Evolutionary conservation across 2,888 invertebrate species (phyloP), one percentile per base, ranked within the genome.

Genomic region (Magallana nippona): DNA sequence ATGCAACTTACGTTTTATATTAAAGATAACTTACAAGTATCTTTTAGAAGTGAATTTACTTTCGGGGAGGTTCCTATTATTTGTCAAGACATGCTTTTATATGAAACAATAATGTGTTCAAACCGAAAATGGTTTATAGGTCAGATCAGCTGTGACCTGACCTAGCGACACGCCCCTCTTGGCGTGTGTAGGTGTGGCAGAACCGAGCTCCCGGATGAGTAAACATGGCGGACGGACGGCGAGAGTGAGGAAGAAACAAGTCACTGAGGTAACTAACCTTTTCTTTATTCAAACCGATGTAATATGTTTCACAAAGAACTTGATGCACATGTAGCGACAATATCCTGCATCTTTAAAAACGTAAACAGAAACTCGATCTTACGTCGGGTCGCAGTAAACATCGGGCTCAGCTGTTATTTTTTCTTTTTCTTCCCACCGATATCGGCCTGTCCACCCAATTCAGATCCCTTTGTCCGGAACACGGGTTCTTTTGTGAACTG

Each of bases 131-230:
- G 32, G 3, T 44, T 44, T 44, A 44, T 44, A 44, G 44, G 44
- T 44, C 44, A 44, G 44, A 44, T 44, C 44, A 44, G 44, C 44
- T 71, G 71, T 71, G 71, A 71, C 71, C 71, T 71, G 71, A 71
- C 71, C 27, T 71, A 55, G 82, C 55, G 63, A 81, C 84, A 84
- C 83, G 85, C 85, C 84, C 84, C 84, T 79, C 82, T 79, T 83
- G 58, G 84, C 55, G 78, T 78, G 82, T 84, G 88, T 88, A 86
- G 88, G 88, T 88, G 88, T 88, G 88, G 87, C 88, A 55, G 81
- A 63, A 80, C 32, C 71, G 81, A 85, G 83, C 82, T 58, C 88
- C 88, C 87, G 88, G 86, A 88, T 88, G 88, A 83, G 84, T 83
- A 81, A 87, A 88, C 82, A 87, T 87, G 71, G 71, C 71, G 71